Evolutionary conservation across 2,113 vertebrate species (phyloP), one percentile per base, ranked within the genome.

Genomic region (Takifugu flavidus): DNA sequence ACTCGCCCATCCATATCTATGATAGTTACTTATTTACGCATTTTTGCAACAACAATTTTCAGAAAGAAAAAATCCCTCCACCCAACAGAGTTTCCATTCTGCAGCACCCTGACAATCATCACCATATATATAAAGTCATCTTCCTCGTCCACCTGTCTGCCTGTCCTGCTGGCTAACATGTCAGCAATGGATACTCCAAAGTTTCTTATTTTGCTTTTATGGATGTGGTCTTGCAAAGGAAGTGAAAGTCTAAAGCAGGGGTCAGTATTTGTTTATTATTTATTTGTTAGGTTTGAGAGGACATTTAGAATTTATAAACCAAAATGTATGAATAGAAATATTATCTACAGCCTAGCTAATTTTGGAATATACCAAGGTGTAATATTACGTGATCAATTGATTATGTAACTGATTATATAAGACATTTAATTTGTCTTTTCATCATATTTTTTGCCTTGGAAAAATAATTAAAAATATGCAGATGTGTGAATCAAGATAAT

Each of bases 161-260:
- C 28, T 58, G 43, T 28, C 10, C 28, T 55, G 67, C 73, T 68
- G 74, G 70, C 68, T 57, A 49, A 28, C 54, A 31, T 50, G 8
- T 6, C 34, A 58, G 66, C 59, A 42, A 91, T 92, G 90, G 86
- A 78, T 59, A 62, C 55, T n/a, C 61, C 82, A 5, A 67, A 43
- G 7, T 56, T 75, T 58, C 15, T 87, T 27, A 60, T 87, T 45
- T 14, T 90, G 43, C 60, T 90, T 13, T 66, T 82, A 29, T 89
- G 86, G 84, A 87, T 90, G 47, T 80, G 68, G 54, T 6, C 13
- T 29, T 74, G 57, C 53, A 74, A 20, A 20, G 49, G 74, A 46
- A 55, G 51, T 34, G 63, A 43, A 67, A 52, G 74, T 27, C 34
- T 4, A 49, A 44, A 44, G 43, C 3, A 65, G 13, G 67, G 86